Percentiles rank a stretch among this genome's conserved stretches.
phyloP scores from a whole-genome alignment of 2,888 invertebrate species.

The Hydriomena furcata region DNA sequence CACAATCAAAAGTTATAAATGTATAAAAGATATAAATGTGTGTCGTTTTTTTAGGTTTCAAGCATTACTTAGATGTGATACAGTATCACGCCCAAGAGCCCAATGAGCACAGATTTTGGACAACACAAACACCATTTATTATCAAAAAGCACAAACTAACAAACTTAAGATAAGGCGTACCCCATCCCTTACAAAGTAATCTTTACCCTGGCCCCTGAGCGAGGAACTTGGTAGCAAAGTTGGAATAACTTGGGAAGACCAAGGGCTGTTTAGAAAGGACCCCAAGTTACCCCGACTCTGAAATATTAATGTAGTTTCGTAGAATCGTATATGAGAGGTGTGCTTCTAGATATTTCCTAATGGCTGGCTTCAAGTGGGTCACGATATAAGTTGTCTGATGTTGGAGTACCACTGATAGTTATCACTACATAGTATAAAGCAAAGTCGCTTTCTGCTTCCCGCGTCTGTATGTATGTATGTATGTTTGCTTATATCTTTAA shows the following conservation, averaged over 20 bases:
- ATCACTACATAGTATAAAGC: too few species aligned
- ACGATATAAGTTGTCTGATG: conserved; percentile 8
- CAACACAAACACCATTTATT: conserved; percentile 47
- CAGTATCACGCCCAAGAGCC: conserved; percentile 22
- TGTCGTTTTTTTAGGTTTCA: background rate
- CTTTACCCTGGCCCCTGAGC: conserved; percentile 68
- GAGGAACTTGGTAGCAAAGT: conserved; percentile 68
- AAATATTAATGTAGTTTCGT: conserved; percentile 83
- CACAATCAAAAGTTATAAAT: too few species aligned
- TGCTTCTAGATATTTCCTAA: conserved; percentile 64
- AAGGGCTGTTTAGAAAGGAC: conserved; percentile 84
- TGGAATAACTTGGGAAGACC: conserved; percentile 83
- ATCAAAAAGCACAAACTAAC: conserved; percentile 63
- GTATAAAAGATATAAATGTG: too few species aligned
- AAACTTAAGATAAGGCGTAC: conserved; percentile 66
- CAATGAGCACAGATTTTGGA: conserved; percentile 35
- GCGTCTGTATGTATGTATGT: too few species aligned
- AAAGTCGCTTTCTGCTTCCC: too few species aligned
- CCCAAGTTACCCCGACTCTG: conserved; percentile 68
- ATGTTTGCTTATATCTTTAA: too few species aligned
- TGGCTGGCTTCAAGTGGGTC: conserved; percentile 36
- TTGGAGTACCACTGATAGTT: too few species aligned
- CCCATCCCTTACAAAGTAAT: conserved; percentile 69
- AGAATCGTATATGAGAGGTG: conserved; percentile 78
- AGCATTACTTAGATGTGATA: background rate